phyloP scores from a whole-genome alignment of 2,797 vertebrate species.

The Bovichtus diacanthus region DNA sequence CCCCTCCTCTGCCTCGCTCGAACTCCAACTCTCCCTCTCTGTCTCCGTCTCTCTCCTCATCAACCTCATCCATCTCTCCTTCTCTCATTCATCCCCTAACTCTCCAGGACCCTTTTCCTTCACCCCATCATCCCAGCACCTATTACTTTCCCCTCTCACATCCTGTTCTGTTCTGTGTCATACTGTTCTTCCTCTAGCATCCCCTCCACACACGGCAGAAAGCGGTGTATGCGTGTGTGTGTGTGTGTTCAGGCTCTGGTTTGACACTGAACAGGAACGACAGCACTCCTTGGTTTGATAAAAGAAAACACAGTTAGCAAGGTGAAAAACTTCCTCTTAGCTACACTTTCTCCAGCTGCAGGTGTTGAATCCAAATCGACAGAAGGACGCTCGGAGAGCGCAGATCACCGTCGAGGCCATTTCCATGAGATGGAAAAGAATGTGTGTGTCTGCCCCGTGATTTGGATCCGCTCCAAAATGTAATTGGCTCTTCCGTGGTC shows the following conservation, averaged over 20 bases:
- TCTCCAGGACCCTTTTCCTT: slow-evolving; percentile 43
- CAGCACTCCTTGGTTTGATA: not conserved
- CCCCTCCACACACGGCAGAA: slow-evolving; percentile 1
- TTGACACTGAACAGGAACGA: slow-evolving; percentile 31
- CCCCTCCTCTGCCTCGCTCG: slow-evolving; percentile 25
- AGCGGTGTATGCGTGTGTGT: too few species aligned
- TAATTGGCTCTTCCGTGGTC: too few species aligned
- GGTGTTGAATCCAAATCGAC: not conserved
- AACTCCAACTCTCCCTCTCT: slow-evolving; percentile 59
- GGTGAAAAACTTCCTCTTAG: not conserved
- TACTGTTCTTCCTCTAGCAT: slow-evolving; percentile 25
- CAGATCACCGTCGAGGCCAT: too few species aligned
- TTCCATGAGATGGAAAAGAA: too few species aligned
- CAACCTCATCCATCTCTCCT: slow-evolving; percentile 62
- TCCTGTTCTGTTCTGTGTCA: slow-evolving; percentile 4
- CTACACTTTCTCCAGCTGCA: not conserved
- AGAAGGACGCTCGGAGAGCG: not conserved
- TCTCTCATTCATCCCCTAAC: slow-evolving; percentile 44
- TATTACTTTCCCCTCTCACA: slow-evolving; percentile 24
- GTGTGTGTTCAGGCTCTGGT: slow-evolving; percentile 3
- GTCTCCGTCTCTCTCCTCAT: slow-evolving; percentile 52
- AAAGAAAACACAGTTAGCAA: not conserved
- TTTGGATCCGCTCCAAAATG: too few species aligned
- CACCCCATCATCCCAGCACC: slow-evolving; percentile 38
- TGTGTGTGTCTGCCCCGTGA: too few species aligned